These are phyloP conservation scores for Oreortyx pictus DNA, from an alignment of 2,797 vertebrate species.

Conservation along the genomic window DNA sequence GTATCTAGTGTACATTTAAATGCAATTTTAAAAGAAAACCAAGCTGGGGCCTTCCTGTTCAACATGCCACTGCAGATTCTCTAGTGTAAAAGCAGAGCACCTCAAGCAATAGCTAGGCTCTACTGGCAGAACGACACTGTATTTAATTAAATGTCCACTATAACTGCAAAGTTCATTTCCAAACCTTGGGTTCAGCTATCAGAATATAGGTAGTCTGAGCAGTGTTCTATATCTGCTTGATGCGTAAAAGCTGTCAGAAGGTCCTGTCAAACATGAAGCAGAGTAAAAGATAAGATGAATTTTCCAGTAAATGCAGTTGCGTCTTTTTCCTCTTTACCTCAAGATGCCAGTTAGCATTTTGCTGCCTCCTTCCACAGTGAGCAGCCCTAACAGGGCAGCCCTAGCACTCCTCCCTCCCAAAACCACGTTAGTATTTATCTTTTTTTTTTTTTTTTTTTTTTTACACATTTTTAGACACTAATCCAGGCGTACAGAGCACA, in stretches of 20 bases:
- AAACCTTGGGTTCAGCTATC: conserved; percentile 28
- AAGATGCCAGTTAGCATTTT: background rate
- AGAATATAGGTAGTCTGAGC: conserved; percentile 27
- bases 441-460: background rate
- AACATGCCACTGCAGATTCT: conserved; percentile 49
- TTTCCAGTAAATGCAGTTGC: conserved; percentile 10
- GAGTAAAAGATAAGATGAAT: conserved; percentile 31
- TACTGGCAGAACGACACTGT: background rate
- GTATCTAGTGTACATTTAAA: conserved; percentile 70
- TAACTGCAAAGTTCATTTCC: conserved; percentile 18
- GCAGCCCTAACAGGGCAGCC: background rate
- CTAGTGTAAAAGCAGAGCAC: background rate
- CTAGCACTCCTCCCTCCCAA: background rate
- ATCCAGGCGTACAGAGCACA: background rate
- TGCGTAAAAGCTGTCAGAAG: conserved; percentile 45
- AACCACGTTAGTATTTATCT: background rate
- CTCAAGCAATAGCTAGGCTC: conserved; percentile 6
- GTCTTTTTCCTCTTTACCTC: background rate
- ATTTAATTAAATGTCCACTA: conserved; percentile 55
- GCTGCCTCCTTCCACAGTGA: background rate
- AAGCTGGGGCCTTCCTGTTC: conserved; percentile 34
- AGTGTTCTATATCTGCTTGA: conserved; percentile 43
- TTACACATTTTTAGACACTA: background rate
- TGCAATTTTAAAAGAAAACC: conserved; percentile 67
- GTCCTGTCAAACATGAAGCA: conserved; percentile 37